These are phyloP conservation scores for Halictus quadricinctus DNA, from an alignment of 2,888 invertebrate genomes.

Conservation along the genomic window DNA sequence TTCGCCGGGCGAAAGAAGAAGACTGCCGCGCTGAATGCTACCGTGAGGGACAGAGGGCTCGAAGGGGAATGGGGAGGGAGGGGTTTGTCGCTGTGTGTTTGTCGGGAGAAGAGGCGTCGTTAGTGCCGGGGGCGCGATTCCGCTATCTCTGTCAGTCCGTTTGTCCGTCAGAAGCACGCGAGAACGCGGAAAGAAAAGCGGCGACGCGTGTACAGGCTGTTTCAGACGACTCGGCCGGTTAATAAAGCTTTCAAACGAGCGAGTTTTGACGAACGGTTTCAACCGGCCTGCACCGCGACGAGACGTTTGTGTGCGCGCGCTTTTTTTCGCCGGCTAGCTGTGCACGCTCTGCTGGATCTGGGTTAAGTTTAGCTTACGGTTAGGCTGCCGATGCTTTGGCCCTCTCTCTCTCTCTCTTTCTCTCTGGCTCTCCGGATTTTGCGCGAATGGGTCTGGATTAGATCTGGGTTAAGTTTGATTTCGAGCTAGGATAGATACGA, in stretches of 20 bases:
- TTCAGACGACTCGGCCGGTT: neutral
- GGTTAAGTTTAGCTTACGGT: conserved; percentile 9
- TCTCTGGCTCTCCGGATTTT: neutral
- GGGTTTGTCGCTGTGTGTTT: conserved; percentile 47
- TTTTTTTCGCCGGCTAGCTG: neutral
- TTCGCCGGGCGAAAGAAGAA: conserved; percentile 29
- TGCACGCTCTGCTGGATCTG: neutral
- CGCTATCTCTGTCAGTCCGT: conserved; percentile 70
- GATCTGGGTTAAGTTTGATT: neutral
- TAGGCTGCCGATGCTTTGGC: neutral
- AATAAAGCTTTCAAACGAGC: neutral
- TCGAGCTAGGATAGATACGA: neutral
- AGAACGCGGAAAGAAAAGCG: conserved; percentile 26
- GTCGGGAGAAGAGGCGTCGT: conserved; percentile 68
- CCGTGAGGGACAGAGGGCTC: neutral
- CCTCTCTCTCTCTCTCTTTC: too few species aligned
- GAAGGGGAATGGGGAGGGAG: conserved; percentile 50
- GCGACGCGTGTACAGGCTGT: conserved; percentile 13
- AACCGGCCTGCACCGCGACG: neutral
- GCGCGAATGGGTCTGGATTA: neutral
- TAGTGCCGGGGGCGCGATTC: conserved; percentile 71
- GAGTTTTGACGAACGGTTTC: neutral
- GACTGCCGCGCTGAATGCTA: conserved; percentile 34
- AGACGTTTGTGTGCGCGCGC: neutral
- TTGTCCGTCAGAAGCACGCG: conserved; percentile 55